Base-by-base conservation (phyloP, 2,888 invertebrate species). In the Platycheirus rosarum region DNA sequence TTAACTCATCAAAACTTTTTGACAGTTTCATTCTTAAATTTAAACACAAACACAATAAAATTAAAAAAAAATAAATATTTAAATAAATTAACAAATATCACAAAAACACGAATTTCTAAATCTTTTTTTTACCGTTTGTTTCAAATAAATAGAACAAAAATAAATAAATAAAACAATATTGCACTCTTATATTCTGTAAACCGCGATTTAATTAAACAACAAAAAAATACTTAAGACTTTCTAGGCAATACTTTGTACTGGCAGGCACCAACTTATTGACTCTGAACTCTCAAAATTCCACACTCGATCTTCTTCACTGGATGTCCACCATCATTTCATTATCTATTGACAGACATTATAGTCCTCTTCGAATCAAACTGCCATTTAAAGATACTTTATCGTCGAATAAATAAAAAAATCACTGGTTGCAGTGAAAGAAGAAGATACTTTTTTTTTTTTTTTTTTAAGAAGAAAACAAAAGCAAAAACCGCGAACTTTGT, bases 1-100 rank as follows among this genome's bases (percentile, higher is more conserved):
- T 90, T 85, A 91, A 84, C 84, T 91, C 91, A 85, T 90, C 90
- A 32, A 90, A 87, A 86, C 90, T 90, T 86, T 90, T 90, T 75
- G 90, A 89, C 76, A 90, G 85, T 87, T 90, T 90, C 91, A 90
- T 90, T 85, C 86, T 89, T 86, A 84, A 42, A 32, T 23, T 37
- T 57, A 14, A 9, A 18, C 23, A 14, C 2, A 37, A 23, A 37
- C 37, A 13, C 18, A 37, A 49, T 8, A 40, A 37, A 11, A 35
- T n/a, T n/a, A n/a, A n/a, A n/a, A n/a, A n/a, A n/a, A n/a, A n/a
- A n/a, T n/a, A n/a, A n/a, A n/a, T n/a, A n/a, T n/a, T n/a, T n/a
- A n/a, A n/a, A n/a, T n/a, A n/a, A n/a, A n/a, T n/a, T 32, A 51
- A 66, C 69, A 69, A 69, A 16, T 80, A 73, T 77, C 69, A 84